Evolutionary conservation across 2,797 vertebrate genomes (phyloP), one percentile per base, ranked within the genome.

Genomic region (Cirrhinus mrigala): DNA sequence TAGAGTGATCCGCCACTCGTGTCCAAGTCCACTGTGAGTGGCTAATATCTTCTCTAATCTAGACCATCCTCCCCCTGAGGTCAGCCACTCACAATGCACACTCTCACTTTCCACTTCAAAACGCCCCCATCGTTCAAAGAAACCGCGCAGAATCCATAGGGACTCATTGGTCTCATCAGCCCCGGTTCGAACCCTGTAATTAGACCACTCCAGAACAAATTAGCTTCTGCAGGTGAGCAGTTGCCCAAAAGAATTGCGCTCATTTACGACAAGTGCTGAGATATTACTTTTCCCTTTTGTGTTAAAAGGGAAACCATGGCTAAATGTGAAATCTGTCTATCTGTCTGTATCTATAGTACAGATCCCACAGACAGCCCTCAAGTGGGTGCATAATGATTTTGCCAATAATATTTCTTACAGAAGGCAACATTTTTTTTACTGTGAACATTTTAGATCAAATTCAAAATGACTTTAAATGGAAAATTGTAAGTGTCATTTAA

Each of bases 151-250:
- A 78, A 79, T 85, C 80, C 48, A 62, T 73, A 82, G 81, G 82
- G 29, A 52, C n/a, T 79, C 48, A 12, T 48, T 54, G 77, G 79
- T 89, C 12, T 84, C 27, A 88, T 82, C 71, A 81, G 40, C 70
- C 50, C 20, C 58, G 37, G 40, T 75, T 78, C 77, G 66, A 66
- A 88, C 46, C 81, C 79, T 78, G 24, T 77, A 82, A 87, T 88
- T 86, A 58, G 12, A 77, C 46, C 85, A 84, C 73, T 90, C 56
- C 69, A 87, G 79, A 81, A 44, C 82, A 83, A 75, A 85, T 82
- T 66, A 84, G 46, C 73, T 74, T 71, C 66, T 70, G 40, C 64
- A 77, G 64, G 68, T 58, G 62, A 87, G 76, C 27, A 78, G 62
- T 69, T 66, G 27, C 82, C 69, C 58, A 33, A 60, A 68, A 89